Evolutionary conservation across 2,113 vertebrate genomes (phyloP).

Genomic region (Sapayoa aenigma): DNA sequence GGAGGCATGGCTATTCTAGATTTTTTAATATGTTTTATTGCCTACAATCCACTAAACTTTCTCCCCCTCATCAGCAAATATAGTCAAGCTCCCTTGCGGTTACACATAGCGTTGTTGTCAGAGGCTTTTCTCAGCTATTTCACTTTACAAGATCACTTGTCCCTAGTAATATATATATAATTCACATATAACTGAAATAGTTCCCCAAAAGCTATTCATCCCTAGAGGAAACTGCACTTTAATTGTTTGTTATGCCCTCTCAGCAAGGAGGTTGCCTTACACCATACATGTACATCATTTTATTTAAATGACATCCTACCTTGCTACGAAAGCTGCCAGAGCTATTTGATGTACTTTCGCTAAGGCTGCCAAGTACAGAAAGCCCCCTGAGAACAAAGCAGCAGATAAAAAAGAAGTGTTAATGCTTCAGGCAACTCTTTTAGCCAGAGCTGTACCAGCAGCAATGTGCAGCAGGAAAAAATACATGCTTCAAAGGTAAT

Average conservation of each 20-base stretch:
- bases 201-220: not conserved
- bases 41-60: not conserved
- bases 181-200: not conserved
- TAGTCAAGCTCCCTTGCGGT: not conserved
- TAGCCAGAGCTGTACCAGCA: not conserved
- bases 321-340: conserved; percentile 11
- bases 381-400: conserved; percentile 23
- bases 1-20: not conserved
- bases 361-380: conserved; percentile 18
- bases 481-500: not conserved
- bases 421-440: conserved; percentile 15
- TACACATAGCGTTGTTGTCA: not conserved
- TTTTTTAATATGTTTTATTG: not conserved
- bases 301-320: conserved; percentile 43
- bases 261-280: not conserved
- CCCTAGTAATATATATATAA: conserved; percentile 31
- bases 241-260: conserved; percentile 36
- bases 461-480: not conserved
- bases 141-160: conserved; percentile 23
- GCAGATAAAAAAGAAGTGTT: conserved; percentile 38
- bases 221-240: conserved; percentile 7
- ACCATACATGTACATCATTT: not conserved
- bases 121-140: conserved; percentile 14
- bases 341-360: conserved; percentile 11
- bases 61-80: not conserved